phyloP scores from a whole-genome alignment of 2,797 vertebrate species.

The Garrulus glandarius region DNA sequence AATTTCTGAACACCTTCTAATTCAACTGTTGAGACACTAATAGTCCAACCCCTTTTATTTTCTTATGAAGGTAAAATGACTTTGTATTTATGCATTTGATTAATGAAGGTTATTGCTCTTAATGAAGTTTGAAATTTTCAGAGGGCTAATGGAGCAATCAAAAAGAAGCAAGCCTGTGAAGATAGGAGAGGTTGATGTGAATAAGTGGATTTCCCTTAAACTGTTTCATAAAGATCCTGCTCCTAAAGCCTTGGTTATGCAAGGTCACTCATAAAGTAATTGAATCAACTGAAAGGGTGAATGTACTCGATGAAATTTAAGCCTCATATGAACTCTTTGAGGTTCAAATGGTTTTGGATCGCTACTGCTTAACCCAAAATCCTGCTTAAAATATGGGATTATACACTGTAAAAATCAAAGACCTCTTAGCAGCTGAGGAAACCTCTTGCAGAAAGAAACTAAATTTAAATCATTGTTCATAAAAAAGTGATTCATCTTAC shows the following conservation, averaged over 20 bases:
- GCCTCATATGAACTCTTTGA: neutral
- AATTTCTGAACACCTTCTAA: neutral
- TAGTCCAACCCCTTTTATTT: neutral
- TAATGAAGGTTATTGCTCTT: neutral
- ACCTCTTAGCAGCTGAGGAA: neutral
- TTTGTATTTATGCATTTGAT: neutral
- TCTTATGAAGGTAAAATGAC: neutral
- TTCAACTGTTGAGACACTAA: neutral
- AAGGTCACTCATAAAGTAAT: neutral
- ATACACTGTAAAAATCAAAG: neutral
- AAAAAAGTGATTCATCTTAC: neutral
- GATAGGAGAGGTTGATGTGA: neutral
- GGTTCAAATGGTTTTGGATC: conserved; percentile 3
- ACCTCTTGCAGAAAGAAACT: neutral
- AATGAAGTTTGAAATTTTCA: neutral
- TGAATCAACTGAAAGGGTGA: neutral
- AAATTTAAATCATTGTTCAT: neutral
- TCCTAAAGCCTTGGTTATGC: neutral
- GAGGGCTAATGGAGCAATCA: neutral
- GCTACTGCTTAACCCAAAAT: neutral
- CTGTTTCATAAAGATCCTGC: neutral
- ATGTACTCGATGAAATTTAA: neutral
- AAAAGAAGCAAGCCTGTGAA: neutral
- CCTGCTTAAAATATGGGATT: neutral
- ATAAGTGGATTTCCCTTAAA: neutral